phyloP scores from a whole-genome alignment of 1,140 invertebrate species.

The Tetramorium parvispinum region DNA sequence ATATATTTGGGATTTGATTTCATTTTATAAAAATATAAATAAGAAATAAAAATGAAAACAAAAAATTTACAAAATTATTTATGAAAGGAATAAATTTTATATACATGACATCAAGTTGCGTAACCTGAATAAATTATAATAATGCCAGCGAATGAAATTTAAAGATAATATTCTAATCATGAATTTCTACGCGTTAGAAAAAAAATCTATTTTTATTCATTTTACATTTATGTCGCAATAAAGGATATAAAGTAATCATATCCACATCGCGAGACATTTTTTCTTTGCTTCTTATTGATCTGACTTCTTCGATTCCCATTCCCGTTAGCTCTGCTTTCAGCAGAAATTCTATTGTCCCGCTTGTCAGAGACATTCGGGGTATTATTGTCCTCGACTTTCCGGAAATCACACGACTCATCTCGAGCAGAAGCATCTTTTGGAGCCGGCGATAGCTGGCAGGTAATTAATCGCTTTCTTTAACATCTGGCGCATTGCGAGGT shows the following conservation, averaged over 20 bases:
- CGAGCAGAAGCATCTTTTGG: slow-evolving; percentile 52
- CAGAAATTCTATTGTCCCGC: slow-evolving; percentile 55
- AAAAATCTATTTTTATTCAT: slow-evolving; percentile 24
- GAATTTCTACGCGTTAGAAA: neutral
- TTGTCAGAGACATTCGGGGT: slow-evolving; percentile 62
- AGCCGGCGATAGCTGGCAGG: slow-evolving; percentile 30
- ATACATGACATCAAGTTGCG: neutral
- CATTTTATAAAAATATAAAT: neutral
- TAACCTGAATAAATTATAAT: neutral
- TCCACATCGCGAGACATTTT: slow-evolving; percentile 24
- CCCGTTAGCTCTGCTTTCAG: slow-evolving; percentile 49
- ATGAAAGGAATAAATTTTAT: neutral
- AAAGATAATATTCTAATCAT: neutral
- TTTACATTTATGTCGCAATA: neutral
- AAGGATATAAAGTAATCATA: slow-evolving; percentile 34
- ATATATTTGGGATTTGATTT: neutral
- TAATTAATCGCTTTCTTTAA: slow-evolving; percentile 63
- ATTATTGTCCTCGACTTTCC: slow-evolving; percentile 61
- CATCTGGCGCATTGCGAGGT: slow-evolving; percentile 43
- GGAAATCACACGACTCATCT: slow-evolving; percentile 62
- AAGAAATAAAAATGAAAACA: neutral
- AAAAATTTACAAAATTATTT: neutral
- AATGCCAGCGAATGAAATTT: neutral
- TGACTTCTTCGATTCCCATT: slow-evolving; percentile 49
- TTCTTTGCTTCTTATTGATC: slow-evolving; percentile 18